Conservation (phyloP, 2,888 invertebrate species). For the Lasioglossum figueresi region DNA sequence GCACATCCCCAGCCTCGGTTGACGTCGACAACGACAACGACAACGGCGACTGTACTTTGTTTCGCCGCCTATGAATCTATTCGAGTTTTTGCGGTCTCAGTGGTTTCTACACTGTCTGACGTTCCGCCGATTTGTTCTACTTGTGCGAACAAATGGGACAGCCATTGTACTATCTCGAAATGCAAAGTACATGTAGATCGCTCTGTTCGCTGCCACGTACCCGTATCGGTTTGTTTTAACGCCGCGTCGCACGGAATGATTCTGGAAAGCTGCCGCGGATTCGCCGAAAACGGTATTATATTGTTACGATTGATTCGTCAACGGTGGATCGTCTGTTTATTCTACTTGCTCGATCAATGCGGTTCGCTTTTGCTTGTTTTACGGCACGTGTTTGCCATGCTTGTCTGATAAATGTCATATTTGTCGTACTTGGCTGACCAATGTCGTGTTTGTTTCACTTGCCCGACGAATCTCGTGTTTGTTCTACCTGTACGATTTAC, state of each 20-base stretch:
- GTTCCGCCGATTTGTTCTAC: not conserved
- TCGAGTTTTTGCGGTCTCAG: not conserved
- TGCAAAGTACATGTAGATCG: not conserved
- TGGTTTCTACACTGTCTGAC: not conserved
- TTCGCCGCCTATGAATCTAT: not conserved
- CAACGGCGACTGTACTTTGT: not conserved
- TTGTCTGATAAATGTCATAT: not conserved
- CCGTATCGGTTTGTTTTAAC: not conserved
- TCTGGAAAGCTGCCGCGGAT: not conserved
- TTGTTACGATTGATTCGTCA: not conserved
- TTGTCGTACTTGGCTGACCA: not conserved
- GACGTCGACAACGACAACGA: not conserved
- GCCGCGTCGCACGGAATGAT: not conserved
- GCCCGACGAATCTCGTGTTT: not conserved
- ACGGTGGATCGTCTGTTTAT: not conserved
- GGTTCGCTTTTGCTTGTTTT: not conserved
- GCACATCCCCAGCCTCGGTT: not conserved
- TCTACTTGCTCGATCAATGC: not conserved
- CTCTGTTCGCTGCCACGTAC: no score
- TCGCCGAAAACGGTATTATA: not conserved
- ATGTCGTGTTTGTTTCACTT: not conserved
- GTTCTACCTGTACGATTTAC: not conserved
- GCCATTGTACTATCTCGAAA: not conserved
- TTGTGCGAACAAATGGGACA: not conserved
- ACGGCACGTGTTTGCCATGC: not conserved